Conservation (phyloP, 1,140 invertebrate genomes). For the Akabosia matsudoensis region DNA sequence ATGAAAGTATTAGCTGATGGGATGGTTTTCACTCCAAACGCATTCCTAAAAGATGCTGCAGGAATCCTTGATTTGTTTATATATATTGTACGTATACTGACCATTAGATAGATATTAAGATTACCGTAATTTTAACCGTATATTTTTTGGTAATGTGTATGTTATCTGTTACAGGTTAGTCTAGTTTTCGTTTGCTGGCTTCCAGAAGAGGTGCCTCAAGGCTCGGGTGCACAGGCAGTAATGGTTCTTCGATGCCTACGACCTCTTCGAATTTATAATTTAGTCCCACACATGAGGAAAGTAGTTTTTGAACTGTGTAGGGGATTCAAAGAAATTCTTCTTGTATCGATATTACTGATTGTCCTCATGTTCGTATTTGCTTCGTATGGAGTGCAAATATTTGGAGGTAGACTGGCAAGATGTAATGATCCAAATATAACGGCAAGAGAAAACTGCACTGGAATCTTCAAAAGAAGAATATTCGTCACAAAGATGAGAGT, state of each 20-base stretch:
- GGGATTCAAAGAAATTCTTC: slow-evolving; percentile 98
- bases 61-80: slow-evolving; percentile 96
- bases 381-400: slow-evolving; percentile 96
- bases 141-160: slow-evolving; percentile 5
- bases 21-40: slow-evolving; percentile 97
- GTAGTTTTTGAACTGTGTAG: slow-evolving; percentile 97
- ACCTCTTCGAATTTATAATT: slow-evolving; percentile 92
- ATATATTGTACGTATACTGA: slow-evolving; percentile 72
- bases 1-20: slow-evolving; percentile 97
- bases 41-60: slow-evolving; percentile 94
- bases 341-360: slow-evolving; percentile 88
- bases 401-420: slow-evolving; percentile 89
- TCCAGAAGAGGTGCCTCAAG: slow-evolving; percentile 84
- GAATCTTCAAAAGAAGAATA: slow-evolving; percentile 88
- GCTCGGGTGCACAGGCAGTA: slow-evolving; percentile 86
- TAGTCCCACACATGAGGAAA: slow-evolving; percentile 98
- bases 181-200: slow-evolving; percentile 95
- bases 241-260: slow-evolving; percentile 96
- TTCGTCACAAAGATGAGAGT: slow-evolving; percentile 99
- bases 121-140: slow-evolving; percentile 17
- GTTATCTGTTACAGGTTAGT: slow-evolving; percentile 65
- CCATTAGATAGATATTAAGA: background rate
- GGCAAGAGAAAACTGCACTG: slow-evolving; percentile 82
- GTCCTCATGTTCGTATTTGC: slow-evolving; percentile 99
- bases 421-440: slow-evolving; percentile 90